A percentile compares a stretch with the other conserved stretches of the same genome.
phyloP scores from a whole-genome alignment of 1,140 invertebrate species.

The Leguminivora glycinivorella region DNA sequence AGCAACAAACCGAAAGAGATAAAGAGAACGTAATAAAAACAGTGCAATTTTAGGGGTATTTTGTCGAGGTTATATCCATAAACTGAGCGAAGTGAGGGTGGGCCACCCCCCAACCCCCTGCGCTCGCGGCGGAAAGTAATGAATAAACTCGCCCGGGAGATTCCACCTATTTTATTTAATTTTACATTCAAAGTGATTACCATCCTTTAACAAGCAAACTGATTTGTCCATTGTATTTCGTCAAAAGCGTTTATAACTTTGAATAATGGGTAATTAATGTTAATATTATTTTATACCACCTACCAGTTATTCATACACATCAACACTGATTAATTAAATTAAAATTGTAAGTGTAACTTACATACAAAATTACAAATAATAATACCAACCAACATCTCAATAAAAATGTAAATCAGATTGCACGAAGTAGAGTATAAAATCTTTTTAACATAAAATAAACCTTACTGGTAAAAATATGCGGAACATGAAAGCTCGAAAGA shows the following conservation, averaged over 20 bases:
- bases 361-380: not conserved
- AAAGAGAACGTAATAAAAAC: constrained; percentile 78
- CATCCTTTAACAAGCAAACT: constrained; percentile 59
- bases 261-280: constrained; percentile 18
- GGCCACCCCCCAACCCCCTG: constrained; percentile 42
- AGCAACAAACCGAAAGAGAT: constrained; percentile 76
- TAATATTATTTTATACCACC: not conserved
- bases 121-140: constrained; percentile 65
- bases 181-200: constrained; percentile 72
- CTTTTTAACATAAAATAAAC: constrained; percentile 48
- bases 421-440: constrained; percentile 47
- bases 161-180: constrained; percentile 66
- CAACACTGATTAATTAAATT: not conserved
- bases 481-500: constrained; percentile 64
- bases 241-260: constrained; percentile 7
- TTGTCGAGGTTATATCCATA: constrained; percentile 79
- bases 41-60: constrained; percentile 79
- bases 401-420: constrained; percentile 35
- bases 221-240: constrained; percentile 46
- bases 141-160: constrained; percentile 73
- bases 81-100: constrained; percentile 62
- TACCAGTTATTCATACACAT: not conserved
- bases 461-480: constrained; percentile 49
- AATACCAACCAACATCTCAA: not conserved
- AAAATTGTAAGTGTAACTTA: not conserved